Evolutionary conservation across 2,888 invertebrate species (phyloP), one percentile per base, ranked within the genome.

Genomic region (Pseudanteris insignis): DNA sequence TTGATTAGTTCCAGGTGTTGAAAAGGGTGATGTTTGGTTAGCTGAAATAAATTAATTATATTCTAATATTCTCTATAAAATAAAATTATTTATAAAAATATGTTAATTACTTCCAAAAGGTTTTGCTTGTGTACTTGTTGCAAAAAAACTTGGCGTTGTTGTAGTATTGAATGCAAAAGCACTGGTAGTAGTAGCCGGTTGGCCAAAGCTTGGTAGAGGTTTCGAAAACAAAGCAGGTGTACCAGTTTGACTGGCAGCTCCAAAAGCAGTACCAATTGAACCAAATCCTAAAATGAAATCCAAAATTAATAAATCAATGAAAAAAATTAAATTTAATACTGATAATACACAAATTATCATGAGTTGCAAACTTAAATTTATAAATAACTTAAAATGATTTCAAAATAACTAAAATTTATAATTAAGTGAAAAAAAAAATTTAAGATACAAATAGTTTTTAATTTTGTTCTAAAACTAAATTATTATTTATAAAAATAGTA

Each of bases 221-320:
- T 88, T 88, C 0, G 88, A 88, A 79, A 92, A 89, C 25, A 90
- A 82, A 36, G 85, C 83, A 1, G 85, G 83, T 0, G 85, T 83
- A 57, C 86, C 78, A 8, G 77, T 51, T 30, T 86, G 83, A 63
- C 86, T 81, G 0, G 86, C 81, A 48, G 85, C 84, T 51, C 84
- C 82, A 71, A 86, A 85, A 12, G 81, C 81, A 6, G 76, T 75
- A 2, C 81, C 73, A 14, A 82, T 74, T 40, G 82, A 75, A 25
- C 85, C 84, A 74, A 88, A 87, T 5, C 83, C 84, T 70, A 24
- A 68, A 41, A 38, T 14, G 15, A 44, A 43, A 30, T 41, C 10
- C 15, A n/a, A 28, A 14, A 6, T 13, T 28, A 21, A 37, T n/a
- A 46, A 26, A 29, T 29, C 7, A n/a, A n/a, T 9, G n/a, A 33